Conservation (phyloP, 1,140 invertebrate genomes). For the Pissodes strobi region DNA sequence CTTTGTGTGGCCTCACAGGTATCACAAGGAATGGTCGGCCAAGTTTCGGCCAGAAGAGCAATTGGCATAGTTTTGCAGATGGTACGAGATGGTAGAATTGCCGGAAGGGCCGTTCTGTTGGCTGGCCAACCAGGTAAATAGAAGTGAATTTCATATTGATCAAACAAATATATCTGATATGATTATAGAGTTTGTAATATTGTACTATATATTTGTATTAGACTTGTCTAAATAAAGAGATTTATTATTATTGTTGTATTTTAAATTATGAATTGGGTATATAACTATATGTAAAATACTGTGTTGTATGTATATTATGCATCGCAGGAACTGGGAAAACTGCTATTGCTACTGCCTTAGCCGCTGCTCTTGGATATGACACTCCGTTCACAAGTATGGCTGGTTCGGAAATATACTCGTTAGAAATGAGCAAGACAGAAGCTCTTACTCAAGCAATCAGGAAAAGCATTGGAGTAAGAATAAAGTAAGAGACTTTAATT, state of each 20-base stretch:
- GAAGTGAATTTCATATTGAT: slow-evolving; percentile 29
- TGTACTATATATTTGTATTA: neutral
- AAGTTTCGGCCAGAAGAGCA: slow-evolving; percentile 86
- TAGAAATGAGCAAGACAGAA: slow-evolving; percentile 99
- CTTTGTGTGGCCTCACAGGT: too few species aligned
- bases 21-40: slow-evolving; percentile 99
- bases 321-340: slow-evolving; percentile 89
- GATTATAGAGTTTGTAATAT: neutral
- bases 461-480: slow-evolving; percentile 96
- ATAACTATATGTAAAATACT: too few species aligned
- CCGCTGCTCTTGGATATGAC: slow-evolving; percentile 90
- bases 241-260: too few species aligned
- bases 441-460: slow-evolving; percentile 95
- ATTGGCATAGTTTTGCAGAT: slow-evolving; percentile 95
- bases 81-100: slow-evolving; percentile 97
- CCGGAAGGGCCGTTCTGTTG: slow-evolving; percentile 92
- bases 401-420: slow-evolving; percentile 96
- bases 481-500: slow-evolving; percentile 73
- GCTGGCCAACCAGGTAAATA: slow-evolving; percentile 89
- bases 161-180: slow-evolving; percentile 34
- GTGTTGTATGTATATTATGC: too few species aligned
- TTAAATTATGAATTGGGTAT: too few species aligned
- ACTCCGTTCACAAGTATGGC: slow-evolving; percentile 98
- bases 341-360: slow-evolving; percentile 95
- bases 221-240: too few species aligned